Evolutionary conservation across 2,888 invertebrate species (phyloP), one percentile per base, ranked within the genome.

Genomic region (Tromatobia lineatoria): DNA sequence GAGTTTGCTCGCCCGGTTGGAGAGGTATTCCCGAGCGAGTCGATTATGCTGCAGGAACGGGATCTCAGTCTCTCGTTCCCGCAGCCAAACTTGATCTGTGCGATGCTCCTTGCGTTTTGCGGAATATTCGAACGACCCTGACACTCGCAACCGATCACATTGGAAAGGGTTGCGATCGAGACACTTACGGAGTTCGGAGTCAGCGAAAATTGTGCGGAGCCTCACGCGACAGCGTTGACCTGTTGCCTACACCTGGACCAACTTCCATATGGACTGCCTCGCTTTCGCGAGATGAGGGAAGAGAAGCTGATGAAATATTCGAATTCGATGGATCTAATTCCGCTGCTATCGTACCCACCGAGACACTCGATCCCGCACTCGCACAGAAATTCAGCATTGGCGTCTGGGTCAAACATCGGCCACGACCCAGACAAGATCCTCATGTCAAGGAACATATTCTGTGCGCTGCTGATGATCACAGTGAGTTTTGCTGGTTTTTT

Each of bases 401-500:
- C 59, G 98, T 98, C 11, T 99, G 99, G 98, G 97, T 99, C 96
- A 96, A 98, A 71, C 99, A 99, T 94, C 97, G 97, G 57, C 96
- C 96, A 15, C 95, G 96, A 57, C 95, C 96, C 0, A 96, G 96
- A 89, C 95, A 96, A 88, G 98, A 98, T 94, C 98, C 98, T 90
- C 98, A 98, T 92, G 95, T 96, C 87, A 99, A 99, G 94, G 99
- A 99, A 92, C 99, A 99, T 92, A 97, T 99, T 90, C 94, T 99
- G 64, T 99, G 99, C 94, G 97, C 98, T 90, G 98, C 99, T 34
- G 99, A 99, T 94, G 99, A 99, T 92, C 99, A 99, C 93, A 98
- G 99, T 98, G 91, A 96, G 97, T 52, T 8, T 3, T 59, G 95
- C 34, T n/a, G 64, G 59, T 71, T 57, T 45, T 82, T n/a, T n/a